These are phyloP conservation scores for Hoplias malabaricus DNA, from an alignment of 2,113 vertebrate genomes.

Conservation along the genomic window DNA sequence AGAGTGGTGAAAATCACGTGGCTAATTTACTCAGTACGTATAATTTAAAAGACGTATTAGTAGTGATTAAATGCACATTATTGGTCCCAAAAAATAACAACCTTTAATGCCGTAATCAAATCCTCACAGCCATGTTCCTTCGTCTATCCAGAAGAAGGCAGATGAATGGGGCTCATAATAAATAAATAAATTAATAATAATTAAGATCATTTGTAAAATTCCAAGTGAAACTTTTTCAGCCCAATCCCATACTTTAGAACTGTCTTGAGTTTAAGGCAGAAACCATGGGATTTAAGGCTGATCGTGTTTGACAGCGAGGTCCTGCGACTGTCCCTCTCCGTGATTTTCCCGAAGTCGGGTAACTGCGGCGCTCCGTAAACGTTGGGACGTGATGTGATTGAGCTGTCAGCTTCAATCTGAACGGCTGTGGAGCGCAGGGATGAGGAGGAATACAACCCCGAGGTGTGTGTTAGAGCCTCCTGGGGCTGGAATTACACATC, in stretches of 20 bases:
- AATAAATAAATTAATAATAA: too few species aligned
- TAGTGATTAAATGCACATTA: too few species aligned
- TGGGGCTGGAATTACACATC: not conserved
- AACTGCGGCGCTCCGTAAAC: not conserved
- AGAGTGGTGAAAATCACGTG: too few species aligned
- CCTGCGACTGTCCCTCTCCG: not conserved
- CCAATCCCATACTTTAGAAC: not conserved
- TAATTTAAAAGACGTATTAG: too few species aligned
- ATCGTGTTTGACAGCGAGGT: not conserved
- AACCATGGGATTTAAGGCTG: not conserved
- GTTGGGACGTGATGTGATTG: not conserved
- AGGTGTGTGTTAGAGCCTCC: not conserved
- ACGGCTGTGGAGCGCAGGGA: not conserved
- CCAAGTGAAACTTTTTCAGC: too few species aligned
- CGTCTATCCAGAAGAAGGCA: too few species aligned
- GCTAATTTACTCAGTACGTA: too few species aligned
- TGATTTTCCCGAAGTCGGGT: not conserved
- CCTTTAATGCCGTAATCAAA: too few species aligned
- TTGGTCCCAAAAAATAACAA: too few species aligned
- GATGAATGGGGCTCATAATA: too few species aligned
- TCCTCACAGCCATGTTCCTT: too few species aligned
- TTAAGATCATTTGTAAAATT: too few species aligned
- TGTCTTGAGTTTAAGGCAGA: not conserved
- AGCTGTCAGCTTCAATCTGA: conserved; percentile 11
- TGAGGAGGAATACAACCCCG: not conserved